Evolutionary conservation across 2,888 invertebrate species (phyloP), one percentile per base, ranked within the genome.

Genomic region (Merodon equestris): DNA sequence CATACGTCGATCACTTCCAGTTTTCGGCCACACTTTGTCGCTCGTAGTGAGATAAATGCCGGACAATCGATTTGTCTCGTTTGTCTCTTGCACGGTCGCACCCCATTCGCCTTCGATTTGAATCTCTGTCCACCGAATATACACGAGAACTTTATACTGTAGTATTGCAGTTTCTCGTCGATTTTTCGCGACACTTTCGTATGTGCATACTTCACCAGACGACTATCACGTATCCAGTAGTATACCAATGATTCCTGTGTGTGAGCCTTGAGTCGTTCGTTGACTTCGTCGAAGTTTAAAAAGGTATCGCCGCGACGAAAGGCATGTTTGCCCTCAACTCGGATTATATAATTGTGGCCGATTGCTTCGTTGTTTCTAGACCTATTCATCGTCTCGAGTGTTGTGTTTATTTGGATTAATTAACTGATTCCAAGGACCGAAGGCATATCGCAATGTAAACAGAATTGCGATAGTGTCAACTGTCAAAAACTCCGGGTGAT

Each of bases 1-100:
- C 89, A 89, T 10, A 89, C 88, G 68, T 89, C 88, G n/a, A 89
- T 88, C 1, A 89, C 89, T 84, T 89, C 89, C 36, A 89, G 81
- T 75, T 88, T 87, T 38, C 86, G 86, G 27, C 89, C 89, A 82
- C 87, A 88, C 83, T 89, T 89, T 5, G 89, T 87, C 19, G 89
- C 89, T 45, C 89, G 84, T 14, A 89, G 83, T 84, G 88, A 87
- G 61, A 89, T 88, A 76, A 89, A 88, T 9, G 89, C 88, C 19
- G 88, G 89, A 83, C 89, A 89, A 84, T 89, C 87, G 13, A 88
- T 88, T 74, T 89, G 84, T 81, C 89, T 87, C 1, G 89, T 87
- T 87, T 89, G 87, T 10, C 67, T 67, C 19, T 58, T 63, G 1
- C 88, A 86, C 64, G 87, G 86, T 61, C 89, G 83, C 54, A 86